These are phyloP conservation scores for Aplidium turbinatum DNA, from an alignment of 23 tunicate species.

Conservation along the genomic window DNA sequence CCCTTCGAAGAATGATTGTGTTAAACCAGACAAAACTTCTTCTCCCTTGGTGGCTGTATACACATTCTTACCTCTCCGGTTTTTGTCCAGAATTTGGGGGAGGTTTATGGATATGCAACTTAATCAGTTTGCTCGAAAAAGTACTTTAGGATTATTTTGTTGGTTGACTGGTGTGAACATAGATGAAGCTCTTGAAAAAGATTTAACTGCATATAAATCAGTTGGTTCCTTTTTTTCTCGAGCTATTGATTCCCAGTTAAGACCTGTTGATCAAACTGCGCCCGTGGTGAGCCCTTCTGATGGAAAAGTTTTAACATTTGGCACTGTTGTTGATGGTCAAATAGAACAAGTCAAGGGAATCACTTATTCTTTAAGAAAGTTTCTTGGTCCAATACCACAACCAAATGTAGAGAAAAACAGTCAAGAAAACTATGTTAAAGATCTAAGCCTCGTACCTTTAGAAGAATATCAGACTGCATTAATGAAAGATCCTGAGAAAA, in stretches of 20 bases:
- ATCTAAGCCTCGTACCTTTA: not conserved
- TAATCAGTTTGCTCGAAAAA: constrained; percentile 13
- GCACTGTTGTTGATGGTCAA: constrained; percentile 47
- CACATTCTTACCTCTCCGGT: constrained; percentile 51
- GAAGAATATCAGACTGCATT: constrained; percentile 49
- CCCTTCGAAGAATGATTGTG: not conserved
- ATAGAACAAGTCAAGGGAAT: constrained; percentile 94
- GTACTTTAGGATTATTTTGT: constrained; percentile 27
- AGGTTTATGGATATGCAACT: constrained; percentile 23
- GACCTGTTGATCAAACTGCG: constrained; percentile 53
- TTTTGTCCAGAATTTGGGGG: constrained; percentile 69
- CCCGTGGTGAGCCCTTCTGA: constrained; percentile 71
- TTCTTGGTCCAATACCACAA: constrained; percentile 71
- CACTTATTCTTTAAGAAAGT: constrained; percentile 73
- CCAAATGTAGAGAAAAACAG: constrained; percentile 46
- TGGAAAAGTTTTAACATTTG: constrained; percentile 74
- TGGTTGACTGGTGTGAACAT: constrained; percentile 49
- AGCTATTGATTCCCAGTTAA: constrained; percentile 49
- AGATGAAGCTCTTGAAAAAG: constrained; percentile 78
- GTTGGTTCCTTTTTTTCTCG: constrained; percentile 78
- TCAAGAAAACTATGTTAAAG: constrained; percentile 20
- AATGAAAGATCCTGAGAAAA: constrained; percentile 73
- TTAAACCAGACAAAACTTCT: constrained; percentile 16
- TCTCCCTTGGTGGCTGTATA: constrained; percentile 24
- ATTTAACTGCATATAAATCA: constrained; percentile 52